phyloP scores from a whole-genome alignment of 2,113 vertebrate species.

The Sprattus sprattus region DNA sequence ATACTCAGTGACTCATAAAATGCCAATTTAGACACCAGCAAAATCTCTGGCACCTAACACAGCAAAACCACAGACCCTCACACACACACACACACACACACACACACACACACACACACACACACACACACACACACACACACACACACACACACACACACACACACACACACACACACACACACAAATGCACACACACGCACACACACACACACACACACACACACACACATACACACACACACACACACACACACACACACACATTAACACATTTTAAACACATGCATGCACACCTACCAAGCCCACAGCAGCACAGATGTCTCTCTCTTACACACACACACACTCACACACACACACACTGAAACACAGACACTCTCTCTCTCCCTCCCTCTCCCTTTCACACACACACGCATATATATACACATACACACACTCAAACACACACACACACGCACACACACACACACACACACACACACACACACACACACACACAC shows the following conservation, averaged over 20 bases:
- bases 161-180: no score
- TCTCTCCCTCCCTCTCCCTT: not conserved
- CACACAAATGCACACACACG: not conserved
- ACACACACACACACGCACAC: not conserved
- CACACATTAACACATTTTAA: not conserved
- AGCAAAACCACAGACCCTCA: not conserved
- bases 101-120: not conserved
- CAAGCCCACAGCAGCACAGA: constrained; percentile 19
- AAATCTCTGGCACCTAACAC: no score
- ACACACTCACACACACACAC: not conserved
- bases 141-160: no score
- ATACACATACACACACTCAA: constrained; percentile 22
- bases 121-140: not conserved
- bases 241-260: constrained; percentile 6
- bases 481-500: not conserved
- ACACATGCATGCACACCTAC: not conserved
- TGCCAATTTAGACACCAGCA: no score
- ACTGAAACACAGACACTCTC: not conserved
- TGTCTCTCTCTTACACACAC: constrained; percentile 7
- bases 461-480: constrained; percentile 17
- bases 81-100: constrained; percentile 6
- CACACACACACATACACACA: not conserved
- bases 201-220: not conserved
- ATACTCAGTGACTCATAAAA: no score
- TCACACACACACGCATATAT: constrained; percentile 21